Conservation (phyloP, 2,797 vertebrate species). For the Gallinago solitaria region DNA sequence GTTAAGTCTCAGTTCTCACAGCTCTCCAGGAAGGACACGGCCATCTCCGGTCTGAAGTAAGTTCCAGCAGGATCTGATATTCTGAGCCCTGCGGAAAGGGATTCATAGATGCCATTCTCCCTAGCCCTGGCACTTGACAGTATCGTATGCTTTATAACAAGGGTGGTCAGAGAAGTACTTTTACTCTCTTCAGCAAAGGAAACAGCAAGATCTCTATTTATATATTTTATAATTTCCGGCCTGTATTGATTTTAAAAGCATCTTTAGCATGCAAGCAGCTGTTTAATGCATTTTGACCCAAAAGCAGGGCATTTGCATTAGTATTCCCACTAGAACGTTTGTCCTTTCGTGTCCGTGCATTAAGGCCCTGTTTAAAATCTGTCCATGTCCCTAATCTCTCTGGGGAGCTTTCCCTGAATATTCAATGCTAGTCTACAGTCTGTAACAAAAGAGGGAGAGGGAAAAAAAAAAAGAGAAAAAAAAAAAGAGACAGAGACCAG, state of each 20-base stretch:
- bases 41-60: not conserved
- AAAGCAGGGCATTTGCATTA: constrained; percentile 33
- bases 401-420: constrained; percentile 53
- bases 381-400: constrained; percentile 52
- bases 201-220: not conserved
- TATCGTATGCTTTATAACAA: not conserved
- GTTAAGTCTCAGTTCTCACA: not conserved
- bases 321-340: constrained; percentile 34
- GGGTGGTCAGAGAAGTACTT: not conserved
- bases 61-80: not conserved
- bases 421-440: constrained; percentile 14
- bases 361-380: constrained; percentile 56
- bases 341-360: constrained; percentile 39
- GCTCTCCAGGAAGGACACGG: not conserved
- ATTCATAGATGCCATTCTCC: not conserved
- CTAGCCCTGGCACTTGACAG: not conserved
- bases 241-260: constrained; percentile 21
- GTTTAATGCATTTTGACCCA: constrained; percentile 30
- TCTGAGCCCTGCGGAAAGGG: not conserved
- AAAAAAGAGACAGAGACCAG: not conserved
- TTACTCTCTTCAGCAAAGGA: not conserved
- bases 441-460: not conserved
- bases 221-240: not conserved
- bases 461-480: not conserved
- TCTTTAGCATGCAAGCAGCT: not conserved